Base-by-base conservation (phyloP, 2,113 vertebrate species). In the Puffinus mauretanicus region DNA sequence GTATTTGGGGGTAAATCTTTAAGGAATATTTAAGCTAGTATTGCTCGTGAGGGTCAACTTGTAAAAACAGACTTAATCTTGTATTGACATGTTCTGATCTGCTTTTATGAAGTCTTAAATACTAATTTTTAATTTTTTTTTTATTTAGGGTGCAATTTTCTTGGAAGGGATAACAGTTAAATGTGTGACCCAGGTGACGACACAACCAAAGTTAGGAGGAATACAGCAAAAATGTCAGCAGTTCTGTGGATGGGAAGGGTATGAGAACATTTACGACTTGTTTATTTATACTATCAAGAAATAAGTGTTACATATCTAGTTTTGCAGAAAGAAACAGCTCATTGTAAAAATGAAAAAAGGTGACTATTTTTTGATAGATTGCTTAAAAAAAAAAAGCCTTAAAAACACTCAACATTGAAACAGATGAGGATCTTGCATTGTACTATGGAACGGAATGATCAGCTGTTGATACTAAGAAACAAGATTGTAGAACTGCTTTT, bases 241-340 rank as follows among this genome's bases (percentile, higher is more conserved):
- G 88, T 99, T 99, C 98, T 98, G 98, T 76, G 98, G 99, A 96
- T 99, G 99, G 99, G 99, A 99, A 97, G 99, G 98, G 99, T 99
- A 98, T 97, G 98, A 84, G 58, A 96, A 61, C 36, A 57, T 94
- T 94, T 69, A 73, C 24, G 91, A 76, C 22, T 51, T 75, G 8
- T 20, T 58, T 77, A 17, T 83, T 93, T 93, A 14, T 82, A 13
- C 18, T 78, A 1, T 80, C 26, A 82, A 61, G 75, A 90, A 92
- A 34, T 40, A 71, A 71, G 19, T 54, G 18, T 79, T 75, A 19
- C 1, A 0, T 24, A 57, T 79, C 22, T 79, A 75, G 52, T 72
- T 89, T 76, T 82, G 57, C 16, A 52, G 40, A 81, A 82, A 19
- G 22, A 47, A 93, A 49, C 9, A 70, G 15, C 15, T 65, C 6